Conservation (phyloP, 2,888 invertebrate species). For the Agonopterix heracliana region DNA sequence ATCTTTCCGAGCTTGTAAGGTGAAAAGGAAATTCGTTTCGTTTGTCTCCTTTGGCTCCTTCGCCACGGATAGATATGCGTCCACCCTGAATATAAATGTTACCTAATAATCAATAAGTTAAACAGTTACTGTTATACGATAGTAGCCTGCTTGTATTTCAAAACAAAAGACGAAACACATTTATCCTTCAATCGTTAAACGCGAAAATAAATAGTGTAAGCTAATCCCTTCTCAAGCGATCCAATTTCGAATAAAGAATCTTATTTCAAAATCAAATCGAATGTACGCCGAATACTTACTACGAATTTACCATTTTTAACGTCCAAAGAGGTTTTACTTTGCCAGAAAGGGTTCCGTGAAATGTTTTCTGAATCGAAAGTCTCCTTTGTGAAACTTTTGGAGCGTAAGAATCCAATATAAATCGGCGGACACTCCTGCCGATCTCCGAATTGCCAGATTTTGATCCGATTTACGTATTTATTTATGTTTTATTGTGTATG, state of each 20-base stretch:
- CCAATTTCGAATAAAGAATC: constrained; percentile 7
- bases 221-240: neutral
- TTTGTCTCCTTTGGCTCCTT: no score
- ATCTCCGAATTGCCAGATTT: constrained; percentile 5
- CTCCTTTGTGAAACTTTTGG: constrained; percentile 37
- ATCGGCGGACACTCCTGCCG: constrained; percentile 22
- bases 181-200: no score
- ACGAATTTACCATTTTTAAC: constrained; percentile 29
- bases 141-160: no score
- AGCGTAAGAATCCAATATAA: constrained; percentile 52
- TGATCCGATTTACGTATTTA: constrained; percentile 10
- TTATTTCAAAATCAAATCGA: constrained; percentile 15
- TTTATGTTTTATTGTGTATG: constrained; percentile 9
- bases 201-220: no score
- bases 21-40: no score
- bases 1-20: no score
- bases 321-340: constrained; percentile 16
- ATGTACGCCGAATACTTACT: constrained; percentile 18
- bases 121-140: no score
- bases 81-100: no score
- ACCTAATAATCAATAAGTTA: no score
- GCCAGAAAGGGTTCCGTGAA: constrained; percentile 16
- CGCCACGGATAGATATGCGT: no score
- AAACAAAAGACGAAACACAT: no score
- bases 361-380: constrained; percentile 29